Percentiles rank a stretch among this genome's conserved stretches.
Conservation (phyloP, 2,797 vertebrate species). For the Phyllotis vaccarum region DNA sequence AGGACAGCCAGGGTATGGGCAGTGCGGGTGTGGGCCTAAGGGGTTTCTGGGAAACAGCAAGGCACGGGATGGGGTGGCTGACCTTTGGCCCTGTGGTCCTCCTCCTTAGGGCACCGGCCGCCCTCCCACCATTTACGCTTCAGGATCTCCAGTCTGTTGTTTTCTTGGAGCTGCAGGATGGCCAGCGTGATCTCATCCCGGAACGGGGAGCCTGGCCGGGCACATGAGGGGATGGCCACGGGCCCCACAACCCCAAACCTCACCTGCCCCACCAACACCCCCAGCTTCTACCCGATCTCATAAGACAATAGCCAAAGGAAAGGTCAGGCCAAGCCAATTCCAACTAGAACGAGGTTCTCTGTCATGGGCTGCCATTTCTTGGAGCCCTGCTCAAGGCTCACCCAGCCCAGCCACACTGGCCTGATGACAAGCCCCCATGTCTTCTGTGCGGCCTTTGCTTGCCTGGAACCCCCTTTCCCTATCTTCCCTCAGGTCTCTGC, state of each 20-base stretch:
- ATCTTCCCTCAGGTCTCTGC: background rate
- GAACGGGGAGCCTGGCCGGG: constrained; percentile 93
- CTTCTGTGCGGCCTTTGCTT: background rate
- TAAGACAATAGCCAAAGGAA: background rate
- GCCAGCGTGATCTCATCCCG: constrained; percentile 96
- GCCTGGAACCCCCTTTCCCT: background rate
- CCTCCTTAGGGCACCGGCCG: constrained; percentile 95
- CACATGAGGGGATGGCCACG: background rate
- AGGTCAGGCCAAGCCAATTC: background rate
- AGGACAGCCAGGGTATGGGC: background rate
- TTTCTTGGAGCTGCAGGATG: constrained; percentile 96
- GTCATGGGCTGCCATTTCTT: background rate
- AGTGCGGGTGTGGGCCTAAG: rapidly evolving
- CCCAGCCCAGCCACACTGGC: background rate
- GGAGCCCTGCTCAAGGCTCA: rapidly evolving
- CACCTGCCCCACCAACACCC: background rate
- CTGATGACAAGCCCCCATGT: background rate
- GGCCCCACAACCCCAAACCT: background rate
- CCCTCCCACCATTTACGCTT: constrained; percentile 98
- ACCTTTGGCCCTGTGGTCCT: constrained; percentile 96
- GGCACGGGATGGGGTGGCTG: constrained; percentile 15
- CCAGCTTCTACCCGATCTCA: background rate
- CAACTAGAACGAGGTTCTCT: background rate
- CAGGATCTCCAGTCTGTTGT: constrained; percentile 95
- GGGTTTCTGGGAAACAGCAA: rapidly evolving